phyloP scores from a whole-genome alignment of 2,113 vertebrate species.

The Stomatorhinus ivindoensis region DNA sequence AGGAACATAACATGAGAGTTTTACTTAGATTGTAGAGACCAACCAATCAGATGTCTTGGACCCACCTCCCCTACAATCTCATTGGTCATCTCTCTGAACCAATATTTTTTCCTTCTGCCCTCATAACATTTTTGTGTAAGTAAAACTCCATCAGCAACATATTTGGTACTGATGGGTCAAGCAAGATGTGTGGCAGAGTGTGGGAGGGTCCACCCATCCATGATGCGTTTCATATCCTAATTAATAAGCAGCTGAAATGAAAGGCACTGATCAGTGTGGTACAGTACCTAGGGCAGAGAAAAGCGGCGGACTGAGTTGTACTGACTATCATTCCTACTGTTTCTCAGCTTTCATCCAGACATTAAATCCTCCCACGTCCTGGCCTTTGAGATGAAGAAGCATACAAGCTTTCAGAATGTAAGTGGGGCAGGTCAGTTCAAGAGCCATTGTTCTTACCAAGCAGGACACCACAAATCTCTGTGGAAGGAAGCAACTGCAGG shows the following conservation, averaged over 20 bases:
- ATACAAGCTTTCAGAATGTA: not conserved
- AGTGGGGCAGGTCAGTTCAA: not conserved
- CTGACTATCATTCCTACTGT: not conserved
- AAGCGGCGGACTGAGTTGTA: not conserved
- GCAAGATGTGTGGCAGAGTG: not conserved
- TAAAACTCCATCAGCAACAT: not conserved
- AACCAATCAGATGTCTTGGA: no score
- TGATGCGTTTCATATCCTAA: not conserved
- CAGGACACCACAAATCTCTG: not conserved
- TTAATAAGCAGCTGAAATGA: not conserved
- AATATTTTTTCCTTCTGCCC: no score
- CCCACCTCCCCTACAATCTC: no score
- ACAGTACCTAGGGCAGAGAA: not conserved
- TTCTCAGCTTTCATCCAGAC: not conserved
- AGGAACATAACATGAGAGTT: not conserved
- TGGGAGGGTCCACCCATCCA: no score
- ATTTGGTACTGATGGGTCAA: not conserved
- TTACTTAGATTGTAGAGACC: no score
- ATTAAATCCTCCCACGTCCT: not conserved
- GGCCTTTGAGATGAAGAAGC: not conserved
- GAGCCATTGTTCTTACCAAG: not conserved
- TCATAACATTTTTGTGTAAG: no score
- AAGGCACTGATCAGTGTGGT: not conserved
- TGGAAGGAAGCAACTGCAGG: not conserved
- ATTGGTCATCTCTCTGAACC: no score